A percentile compares a stretch with the other conserved stretches of the same genome.
Evolutionary conservation across 2,797 vertebrate species (phyloP).

Genomic region (Dryobates pubescens): DNA sequence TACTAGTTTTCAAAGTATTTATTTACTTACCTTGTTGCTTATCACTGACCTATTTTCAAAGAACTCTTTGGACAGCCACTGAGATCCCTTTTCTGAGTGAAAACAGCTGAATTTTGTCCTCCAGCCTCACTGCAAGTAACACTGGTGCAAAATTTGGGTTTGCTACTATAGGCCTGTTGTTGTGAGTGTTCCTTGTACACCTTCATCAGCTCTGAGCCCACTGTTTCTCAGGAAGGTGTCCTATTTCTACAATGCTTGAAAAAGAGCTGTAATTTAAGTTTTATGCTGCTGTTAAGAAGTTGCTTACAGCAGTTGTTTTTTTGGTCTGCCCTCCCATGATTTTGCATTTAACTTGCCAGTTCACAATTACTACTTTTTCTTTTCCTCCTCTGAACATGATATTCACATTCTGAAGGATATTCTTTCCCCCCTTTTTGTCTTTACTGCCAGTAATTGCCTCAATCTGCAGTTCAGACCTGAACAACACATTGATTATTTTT

Average conservation of each 20-base stretch:
- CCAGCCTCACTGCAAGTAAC: background rate
- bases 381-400: background rate
- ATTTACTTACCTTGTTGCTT: background rate
- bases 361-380: background rate
- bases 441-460: background rate
- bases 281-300: background rate
- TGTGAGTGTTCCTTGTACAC: background rate
- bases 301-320: constrained; percentile 19
- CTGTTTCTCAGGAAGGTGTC: background rate
- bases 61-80: background rate
- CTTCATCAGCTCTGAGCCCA: background rate
- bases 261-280: constrained; percentile 28
- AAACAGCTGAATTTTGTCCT: background rate
- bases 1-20: background rate
- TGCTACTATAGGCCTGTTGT: background rate
- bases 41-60: background rate
- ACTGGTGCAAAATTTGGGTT: background rate
- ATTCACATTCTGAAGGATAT: background rate
- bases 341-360: background rate
- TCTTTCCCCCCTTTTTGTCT: background rate
- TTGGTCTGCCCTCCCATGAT: background rate
- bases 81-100: background rate
- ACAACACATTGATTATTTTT: background rate
- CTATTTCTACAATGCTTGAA: constrained; percentile 10
- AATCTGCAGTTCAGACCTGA: background rate